Percentiles rank a stretch among this genome's conserved stretches.
Evolutionary conservation across 2,888 invertebrate genomes (phyloP).

Genomic region (Chloromyia formosa): DNA sequence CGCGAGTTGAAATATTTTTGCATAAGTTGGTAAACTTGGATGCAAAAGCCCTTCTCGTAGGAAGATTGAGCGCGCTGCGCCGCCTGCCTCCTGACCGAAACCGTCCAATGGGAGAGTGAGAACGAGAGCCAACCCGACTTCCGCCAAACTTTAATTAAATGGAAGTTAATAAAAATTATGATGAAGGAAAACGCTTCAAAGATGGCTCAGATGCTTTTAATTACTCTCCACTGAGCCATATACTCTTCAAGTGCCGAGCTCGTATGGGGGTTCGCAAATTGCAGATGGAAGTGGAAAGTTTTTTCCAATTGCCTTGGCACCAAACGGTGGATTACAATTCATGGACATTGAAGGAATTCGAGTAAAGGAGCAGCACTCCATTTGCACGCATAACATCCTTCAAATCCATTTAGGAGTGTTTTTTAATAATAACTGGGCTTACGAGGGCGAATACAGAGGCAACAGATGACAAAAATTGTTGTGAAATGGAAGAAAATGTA

Average conservation of each 20-base stretch:
- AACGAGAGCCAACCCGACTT: background rate
- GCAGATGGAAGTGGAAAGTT: background rate
- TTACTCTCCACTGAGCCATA: constrained; percentile 19
- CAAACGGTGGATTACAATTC: background rate
- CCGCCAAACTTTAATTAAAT: constrained; percentile 32
- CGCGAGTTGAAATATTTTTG: constrained; percentile 24
- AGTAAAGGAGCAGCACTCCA: background rate
- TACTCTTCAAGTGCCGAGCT: background rate
- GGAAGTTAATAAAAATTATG: constrained; percentile 41
- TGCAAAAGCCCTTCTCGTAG: background rate
- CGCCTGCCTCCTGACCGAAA: background rate
- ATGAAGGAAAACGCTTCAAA: constrained; percentile 9
- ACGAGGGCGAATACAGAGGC: background rate
- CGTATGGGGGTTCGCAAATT: background rate
- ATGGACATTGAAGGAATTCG: background rate
- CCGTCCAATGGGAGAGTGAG: background rate
- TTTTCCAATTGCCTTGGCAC: background rate
- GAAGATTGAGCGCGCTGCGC: no score
- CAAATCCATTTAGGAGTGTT: background rate
- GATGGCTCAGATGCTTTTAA: constrained; percentile 38
- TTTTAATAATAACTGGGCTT: constrained; percentile 7
- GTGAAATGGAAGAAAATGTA: background rate
- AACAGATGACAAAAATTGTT: constrained; percentile 17
- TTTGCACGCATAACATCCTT: background rate
- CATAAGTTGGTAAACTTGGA: constrained; percentile 38